Evolutionary conservation across 2,797 vertebrate genomes (phyloP).

Genomic region (Mus minutoides): DNA sequence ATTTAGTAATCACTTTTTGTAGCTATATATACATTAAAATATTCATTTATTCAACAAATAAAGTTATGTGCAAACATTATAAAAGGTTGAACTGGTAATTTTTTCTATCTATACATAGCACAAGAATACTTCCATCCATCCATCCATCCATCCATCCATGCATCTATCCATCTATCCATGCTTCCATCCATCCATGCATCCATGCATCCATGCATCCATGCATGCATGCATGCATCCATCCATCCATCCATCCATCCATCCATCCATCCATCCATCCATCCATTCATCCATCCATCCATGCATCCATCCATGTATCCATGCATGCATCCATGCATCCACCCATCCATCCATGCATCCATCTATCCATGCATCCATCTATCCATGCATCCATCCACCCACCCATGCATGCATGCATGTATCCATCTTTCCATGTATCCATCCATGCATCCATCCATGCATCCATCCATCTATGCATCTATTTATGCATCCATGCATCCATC

Average conservation of each 20-base stretch:
- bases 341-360: too few species aligned
- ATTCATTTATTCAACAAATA: slow-evolving; percentile 77
- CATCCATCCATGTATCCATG: too few species aligned
- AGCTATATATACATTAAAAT: slow-evolving; percentile 75
- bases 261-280: background rate
- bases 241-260: background rate
- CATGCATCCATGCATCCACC: too few species aligned
- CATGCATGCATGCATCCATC: too few species aligned
- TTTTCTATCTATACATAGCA: background rate
- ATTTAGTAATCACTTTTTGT: slow-evolving; percentile 58
- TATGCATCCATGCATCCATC: background rate
- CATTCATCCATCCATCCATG: too few species aligned
- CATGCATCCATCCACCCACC: too few species aligned
- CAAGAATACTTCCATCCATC: background rate
- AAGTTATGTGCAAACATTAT: slow-evolving; percentile 69
- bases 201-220: background rate
- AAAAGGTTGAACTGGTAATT: background rate
- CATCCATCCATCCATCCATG: background rate
- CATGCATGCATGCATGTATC: background rate
- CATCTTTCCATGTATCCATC: background rate
- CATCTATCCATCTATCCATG: too few species aligned
- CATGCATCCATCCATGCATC: background rate
- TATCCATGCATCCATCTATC: too few species aligned
- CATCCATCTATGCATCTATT: background rate
- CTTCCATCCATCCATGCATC: too few species aligned